Conservation (phyloP, 53 echinoderm and acorn worm genomes). For the Crossaster papposus region DNA sequence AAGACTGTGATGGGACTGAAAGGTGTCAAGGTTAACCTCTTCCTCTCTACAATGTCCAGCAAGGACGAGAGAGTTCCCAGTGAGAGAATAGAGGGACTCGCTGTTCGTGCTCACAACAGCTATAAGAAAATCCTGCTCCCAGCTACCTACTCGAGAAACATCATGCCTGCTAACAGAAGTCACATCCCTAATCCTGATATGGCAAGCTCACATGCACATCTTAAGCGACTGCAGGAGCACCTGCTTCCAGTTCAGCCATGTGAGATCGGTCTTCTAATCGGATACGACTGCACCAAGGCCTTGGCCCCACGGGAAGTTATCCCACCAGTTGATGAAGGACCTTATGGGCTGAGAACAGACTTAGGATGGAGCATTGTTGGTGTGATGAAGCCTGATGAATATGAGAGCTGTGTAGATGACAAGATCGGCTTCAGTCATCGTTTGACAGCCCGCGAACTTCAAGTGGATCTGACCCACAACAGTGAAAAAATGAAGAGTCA, state of each 20-base stretch:
- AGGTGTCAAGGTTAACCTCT: conserved; percentile 43
- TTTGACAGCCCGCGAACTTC: conserved; percentile 26
- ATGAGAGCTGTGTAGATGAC: conserved; percentile 32
- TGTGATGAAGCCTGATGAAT: conserved; percentile 7
- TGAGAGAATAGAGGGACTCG: conserved; percentile 22
- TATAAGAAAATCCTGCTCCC: conserved; percentile 28
- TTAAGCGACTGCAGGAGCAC: conserved; percentile 13
- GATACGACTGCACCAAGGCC: conserved; percentile 64
- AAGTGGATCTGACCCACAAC: not conserved
- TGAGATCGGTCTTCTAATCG: conserved; percentile 56
- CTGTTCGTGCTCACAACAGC: conserved; percentile 31
- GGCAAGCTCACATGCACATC: no score
- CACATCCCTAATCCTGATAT: conserved; percentile 59
- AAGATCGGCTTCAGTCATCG: conserved; percentile 60
- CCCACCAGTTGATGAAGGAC: conserved; percentile 53
- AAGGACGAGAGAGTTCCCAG: conserved; percentile 31
- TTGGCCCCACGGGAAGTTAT: conserved; percentile 61
- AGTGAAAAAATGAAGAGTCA: not conserved
- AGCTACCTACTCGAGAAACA: conserved; percentile 41
- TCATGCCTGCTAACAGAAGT: conserved; percentile 58
- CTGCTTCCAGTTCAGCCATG: conserved; percentile 57
- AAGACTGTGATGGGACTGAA: conserved; percentile 2
- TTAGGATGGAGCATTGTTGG: conserved; percentile 72
- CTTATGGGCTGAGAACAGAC: conserved; percentile 60
- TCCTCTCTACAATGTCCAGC: conserved; percentile 49